phyloP scores from a whole-genome alignment of 2,797 vertebrate species.

The Helostoma temminkii region DNA sequence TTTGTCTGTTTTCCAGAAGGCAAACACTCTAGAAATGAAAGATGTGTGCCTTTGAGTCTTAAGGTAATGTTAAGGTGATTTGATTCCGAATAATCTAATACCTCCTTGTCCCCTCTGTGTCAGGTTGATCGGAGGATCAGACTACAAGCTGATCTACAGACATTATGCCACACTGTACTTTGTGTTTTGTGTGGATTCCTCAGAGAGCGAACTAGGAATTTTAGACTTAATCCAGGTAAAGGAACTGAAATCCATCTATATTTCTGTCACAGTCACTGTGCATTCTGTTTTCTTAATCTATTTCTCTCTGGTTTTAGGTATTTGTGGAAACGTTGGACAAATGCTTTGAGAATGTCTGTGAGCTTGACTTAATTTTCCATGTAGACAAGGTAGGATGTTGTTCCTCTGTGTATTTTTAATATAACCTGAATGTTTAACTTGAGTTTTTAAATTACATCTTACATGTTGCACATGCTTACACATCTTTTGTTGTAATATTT shows the following conservation, averaged over 20 bases:
- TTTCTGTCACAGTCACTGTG: neutral
- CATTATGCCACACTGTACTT: slow-evolving; percentile 99
- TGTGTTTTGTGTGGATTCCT: slow-evolving; percentile 99
- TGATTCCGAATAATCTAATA: neutral
- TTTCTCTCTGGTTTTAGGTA: slow-evolving; percentile 82
- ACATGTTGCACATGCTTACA: neutral
- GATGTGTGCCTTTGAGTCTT: neutral
- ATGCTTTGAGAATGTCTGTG: slow-evolving; percentile 99
- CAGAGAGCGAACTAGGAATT: slow-evolving; percentile 98
- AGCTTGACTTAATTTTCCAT: slow-evolving; percentile 99
- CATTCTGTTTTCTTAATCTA: neutral
- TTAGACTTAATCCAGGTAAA: slow-evolving; percentile 98
- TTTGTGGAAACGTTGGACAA: slow-evolving; percentile 99
- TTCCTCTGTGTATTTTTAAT: slow-evolving; percentile 13
- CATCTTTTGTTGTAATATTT: slow-evolving; percentile 1
- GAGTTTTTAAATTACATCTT: neutral
- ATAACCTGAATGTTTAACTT: neutral
- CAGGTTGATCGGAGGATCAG: slow-evolving; percentile 95
- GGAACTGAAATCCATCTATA: neutral
- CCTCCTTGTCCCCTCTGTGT: slow-evolving; percentile 35
- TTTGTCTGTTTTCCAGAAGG: neutral
- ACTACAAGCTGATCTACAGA: slow-evolving; percentile 99
- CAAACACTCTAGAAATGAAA: neutral
- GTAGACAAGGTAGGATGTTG: slow-evolving; percentile 92
- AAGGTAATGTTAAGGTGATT: neutral